These are phyloP conservation scores for Pseudolycoriella hygida DNA, from an alignment of 2,888 invertebrate species.

Conservation along the genomic window DNA sequence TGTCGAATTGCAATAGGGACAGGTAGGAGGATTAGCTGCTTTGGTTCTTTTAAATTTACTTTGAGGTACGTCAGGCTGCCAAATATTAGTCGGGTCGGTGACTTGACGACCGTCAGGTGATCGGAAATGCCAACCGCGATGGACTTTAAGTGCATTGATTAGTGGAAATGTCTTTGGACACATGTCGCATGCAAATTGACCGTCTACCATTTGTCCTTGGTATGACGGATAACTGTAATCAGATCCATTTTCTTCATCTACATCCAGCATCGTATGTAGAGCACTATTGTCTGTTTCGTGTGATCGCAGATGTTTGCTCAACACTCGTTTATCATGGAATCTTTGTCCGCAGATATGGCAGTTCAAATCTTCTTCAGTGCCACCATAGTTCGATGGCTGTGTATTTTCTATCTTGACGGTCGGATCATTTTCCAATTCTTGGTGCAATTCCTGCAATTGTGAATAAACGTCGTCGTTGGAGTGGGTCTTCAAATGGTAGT, in stretches of 20 bases:
- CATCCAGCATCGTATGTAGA: slow-evolving; percentile 21
- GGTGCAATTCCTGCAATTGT: slow-evolving; percentile 5
- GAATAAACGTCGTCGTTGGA: slow-evolving; percentile 5
- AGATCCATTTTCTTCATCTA: slow-evolving; percentile 1
- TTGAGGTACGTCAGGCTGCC: slow-evolving; percentile 9
- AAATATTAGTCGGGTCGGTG: slow-evolving; percentile 10
- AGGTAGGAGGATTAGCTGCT: slow-evolving; percentile 13
- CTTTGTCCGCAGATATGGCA: slow-evolving; percentile 26
- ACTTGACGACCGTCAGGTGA: slow-evolving; percentile 26
- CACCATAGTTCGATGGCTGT: slow-evolving; percentile 8
- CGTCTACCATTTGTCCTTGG: slow-evolving; percentile 13
- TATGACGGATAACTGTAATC: slow-evolving; percentile 6
- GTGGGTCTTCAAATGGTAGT: slow-evolving; percentile 20
- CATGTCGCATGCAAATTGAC: slow-evolving; percentile 28
- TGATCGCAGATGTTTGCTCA: slow-evolving; percentile 25
- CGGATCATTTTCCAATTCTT: slow-evolving; percentile 8
- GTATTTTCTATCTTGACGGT: slow-evolving; percentile 3
- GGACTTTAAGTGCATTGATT: slow-evolving; percentile 29
- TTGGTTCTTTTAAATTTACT: not conserved
- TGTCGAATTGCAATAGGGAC: slow-evolving; percentile 27
- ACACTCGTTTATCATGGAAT: slow-evolving; percentile 26
- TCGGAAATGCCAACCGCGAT: slow-evolving; percentile 31
- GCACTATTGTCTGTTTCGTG: slow-evolving; percentile 28
- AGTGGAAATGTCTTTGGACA: slow-evolving; percentile 27
- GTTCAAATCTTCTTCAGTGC: slow-evolving; percentile 2